Base-by-base conservation (phyloP, 2,888 invertebrate species). In the Dendrolimus houi region DNA sequence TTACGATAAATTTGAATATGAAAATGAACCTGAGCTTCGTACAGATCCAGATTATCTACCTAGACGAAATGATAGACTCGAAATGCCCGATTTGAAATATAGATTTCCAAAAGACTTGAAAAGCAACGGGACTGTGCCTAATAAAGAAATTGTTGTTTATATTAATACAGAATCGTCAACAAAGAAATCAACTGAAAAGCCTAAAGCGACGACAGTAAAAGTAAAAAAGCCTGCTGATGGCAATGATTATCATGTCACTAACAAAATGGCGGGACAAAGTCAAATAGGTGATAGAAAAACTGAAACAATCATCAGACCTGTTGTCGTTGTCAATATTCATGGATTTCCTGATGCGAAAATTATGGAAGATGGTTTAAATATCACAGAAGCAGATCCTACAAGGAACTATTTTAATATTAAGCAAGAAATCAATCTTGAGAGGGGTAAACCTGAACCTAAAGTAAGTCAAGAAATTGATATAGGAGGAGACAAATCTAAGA, bases 231-330 rank as follows among this genome's bases (percentile, higher is more conserved):
- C 66, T 9, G 60, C 66, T 14, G 70, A 68, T 56, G 73, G 74
- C 58, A 70, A 67, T 52, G 70, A 71, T 54, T 66, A 67, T n/a
- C 68, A 70, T 60, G 63, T 82, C 52, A 77, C 74, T 41, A 88
- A 90, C 57, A 78, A 72, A 41, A 83, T 91, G 83, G 74, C 77
- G 53, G 90, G 89, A 9, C 84, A 85, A 62, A 91, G 90, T 62
- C 91, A 91, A 62, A 87, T 91, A 9, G 91, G 91, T 0, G 80
- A 90, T 61, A 77, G 89, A 52, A 88, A 90, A 67, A 80, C 86
- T 1, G 90, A 91, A 72, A 87, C 86, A 52, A 85, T 90, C 0
- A 73, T 90, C 0, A 91, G 89, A 61, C 91, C 91, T 7, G 91
- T 89, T 1, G 87, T 91, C 0, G 90, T 91, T 41, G 84, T 91